phyloP scores from a whole-genome alignment of 1,140 invertebrate species.

The Drosophila elegans region DNA sequence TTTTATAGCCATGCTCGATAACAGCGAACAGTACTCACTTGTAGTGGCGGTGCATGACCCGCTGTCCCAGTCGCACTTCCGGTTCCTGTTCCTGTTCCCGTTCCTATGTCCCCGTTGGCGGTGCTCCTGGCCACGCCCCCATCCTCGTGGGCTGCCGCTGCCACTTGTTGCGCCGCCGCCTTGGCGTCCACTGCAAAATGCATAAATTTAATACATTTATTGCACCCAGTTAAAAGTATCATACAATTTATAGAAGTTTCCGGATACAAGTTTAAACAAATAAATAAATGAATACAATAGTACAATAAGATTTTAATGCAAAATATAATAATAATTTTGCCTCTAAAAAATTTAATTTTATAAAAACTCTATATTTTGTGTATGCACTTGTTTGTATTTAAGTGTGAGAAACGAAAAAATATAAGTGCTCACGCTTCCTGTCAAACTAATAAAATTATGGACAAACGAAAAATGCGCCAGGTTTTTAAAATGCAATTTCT shows the following conservation, averaged over 20 bases:
- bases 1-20: not conserved
- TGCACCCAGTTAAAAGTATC: not conserved
- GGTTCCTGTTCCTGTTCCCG: constrained; percentile 53
- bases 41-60: constrained; percentile 86
- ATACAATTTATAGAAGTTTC: too few relatives aligned
- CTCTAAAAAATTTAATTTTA: too few relatives aligned
- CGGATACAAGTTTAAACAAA: too few relatives aligned
- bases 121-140: constrained; percentile 53
- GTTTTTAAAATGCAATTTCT: constrained; percentile 37
- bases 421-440: not conserved
- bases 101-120: constrained; percentile 87
- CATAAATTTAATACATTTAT: constrained; percentile 5
- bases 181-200: constrained; percentile 71
- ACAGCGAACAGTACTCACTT: constrained; percentile 85
- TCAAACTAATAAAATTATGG: constrained; percentile 25
- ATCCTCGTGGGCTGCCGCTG: constrained; percentile 65
- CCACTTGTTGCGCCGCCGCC: constrained; percentile 68
- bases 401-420: not conserved
- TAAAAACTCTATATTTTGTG: too few relatives aligned
- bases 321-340: too few relatives aligned
- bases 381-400: not conserved
- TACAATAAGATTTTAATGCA: too few relatives aligned
- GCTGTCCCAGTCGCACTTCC: constrained; percentile 24
- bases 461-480: constrained; percentile 8
- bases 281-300: too few relatives aligned